Base-by-base conservation (phyloP, 2,113 vertebrate genomes). In the Cacatua alba region DNA sequence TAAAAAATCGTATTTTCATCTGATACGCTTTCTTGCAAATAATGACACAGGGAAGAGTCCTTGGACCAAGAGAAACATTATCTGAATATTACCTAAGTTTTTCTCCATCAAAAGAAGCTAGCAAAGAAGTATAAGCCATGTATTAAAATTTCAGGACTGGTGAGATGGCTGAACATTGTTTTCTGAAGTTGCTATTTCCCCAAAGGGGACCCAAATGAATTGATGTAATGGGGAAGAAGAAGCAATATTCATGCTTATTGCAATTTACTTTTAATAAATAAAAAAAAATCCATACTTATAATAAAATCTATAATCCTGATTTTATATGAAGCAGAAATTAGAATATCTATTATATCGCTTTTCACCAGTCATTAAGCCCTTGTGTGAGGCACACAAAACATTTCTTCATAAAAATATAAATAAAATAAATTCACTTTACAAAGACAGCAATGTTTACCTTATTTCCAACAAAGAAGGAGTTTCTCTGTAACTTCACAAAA, bases 171-270 rank as follows among this genome's bases (percentile, higher is more conserved):
- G 17, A 41, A 4, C 5, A 20, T 20, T 23, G 12, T 37, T 59
- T 64, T 67, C 51, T 48, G 8, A 20, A 60, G 23, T 1, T 62
- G 8, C 3, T 67, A 0, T 53, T 84, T 91, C 49, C 31, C 77
- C 13, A 60, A 68, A 67, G 7, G 5, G 3, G 13, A 11, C 8
- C 6, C 1, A 13, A 48, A 60, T 49, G 2, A 75, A 71, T 59
- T 2, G 19, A 53, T 39, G 10, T 5, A 10, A 1, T n/a, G 6
- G 2, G 13, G 10, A 82, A 0, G 13, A 92, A 82, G 6, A 5
- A 8, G 9, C 1, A 63, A n/a, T 28, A 29, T 37, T 79, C 1
- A 14, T 29, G 17, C 1, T 44, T 25, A 16, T 21, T 74, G 10
- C 0, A 35, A 12, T 63, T 21, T 48, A 26, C 53, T 75, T 77